Evolutionary conservation across 2,888 invertebrate genomes (phyloP), one percentile per base, ranked within the genome.

Genomic region (Lasioglossum morio): DNA sequence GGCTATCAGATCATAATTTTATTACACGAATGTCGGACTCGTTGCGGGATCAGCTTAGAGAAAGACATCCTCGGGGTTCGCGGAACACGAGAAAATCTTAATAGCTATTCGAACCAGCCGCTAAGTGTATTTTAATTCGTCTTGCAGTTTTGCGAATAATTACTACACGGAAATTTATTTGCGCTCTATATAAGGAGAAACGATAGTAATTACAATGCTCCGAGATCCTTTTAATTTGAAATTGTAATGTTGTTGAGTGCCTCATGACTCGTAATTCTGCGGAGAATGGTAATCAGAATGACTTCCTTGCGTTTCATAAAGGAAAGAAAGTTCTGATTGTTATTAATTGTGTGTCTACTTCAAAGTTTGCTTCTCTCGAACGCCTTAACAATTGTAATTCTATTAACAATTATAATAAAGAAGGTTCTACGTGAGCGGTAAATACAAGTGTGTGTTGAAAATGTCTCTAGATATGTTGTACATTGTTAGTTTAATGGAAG

Each of bases 1-100:
- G 77, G 77, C 75, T 77, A 84, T 84, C 81, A 23, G 87, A 90
- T 88, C 85, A 87, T 88, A 88, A 90, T 87, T 90, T 90, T 82
- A 88, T 90, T 88, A 87, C 79, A 30, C 70, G 77, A 73, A 63
- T 78, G 76, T 87, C 88, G 70, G 79, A 87, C 84, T 72, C 57
- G 48, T 5, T 37, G 60, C 2, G 53, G 10, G 34, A 30, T 72
- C 30, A 14, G 19, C 5, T 2, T 7, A 14, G 7, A 23, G 72
- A 16, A 72, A 27, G 27, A 10, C 23, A 27, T 43, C 43, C 63
- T n/a, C 16, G 2, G 12, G 19, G 2, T 23, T 34, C 34, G 1
- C 19, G 69, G 34, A 34, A 66, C 3, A 34, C 16, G 3, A 66
- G 66, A 34, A 30, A 2, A 30, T 34, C 34, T 12, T 34, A 34